Base-by-base conservation (phyloP, 2,797 vertebrate species). In the Ispidina picta region DNA sequence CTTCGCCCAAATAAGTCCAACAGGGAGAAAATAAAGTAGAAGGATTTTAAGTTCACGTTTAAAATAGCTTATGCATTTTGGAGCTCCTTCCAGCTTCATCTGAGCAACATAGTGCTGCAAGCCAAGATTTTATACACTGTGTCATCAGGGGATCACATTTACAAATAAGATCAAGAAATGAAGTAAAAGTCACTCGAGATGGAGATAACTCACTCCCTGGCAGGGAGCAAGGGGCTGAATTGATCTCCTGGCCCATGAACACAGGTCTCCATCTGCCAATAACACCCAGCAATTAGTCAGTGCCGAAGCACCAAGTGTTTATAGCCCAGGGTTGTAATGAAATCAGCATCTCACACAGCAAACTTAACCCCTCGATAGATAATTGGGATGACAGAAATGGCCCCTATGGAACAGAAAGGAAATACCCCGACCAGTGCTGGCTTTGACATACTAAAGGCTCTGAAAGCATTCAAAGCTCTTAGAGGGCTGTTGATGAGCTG, bases 131-230 rank as follows among this genome's bases (percentile, higher is more conserved):
- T 75, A 77, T 65, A 28, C 25, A 3, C 31, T 63, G 86, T 96
- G 94, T 97, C 93, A 94, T 94, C 64, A 2, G 83, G 54, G 90
- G 92, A 95, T 92, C 14, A 4, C 83, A 71, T 94, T 70, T 92
- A 96, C 94, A 95, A 96, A 96, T 92, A 94, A 94, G 96, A 97
- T 96, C 89, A 97, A 95, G 95, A 78, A 93, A 80, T 17, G 56
- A 95, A 95, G 95, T 95, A 95, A 94, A 89, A 96, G 80, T 94
- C 94, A 75, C 90, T 96, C 60, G 75, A 93, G 90, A 94, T 86
- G 94, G 76, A 95, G 93, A 96, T 96, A 97, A 95, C 94, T 92
- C 92, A 86, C 83, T 97, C 10, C 82, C 85, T 97, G 96, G 96
- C 96, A 94, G 86, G 60, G 33, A 90, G 48, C 9, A 18, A 84